Base-by-base conservation (phyloP, 2,797 vertebrate species). In the Diglossa cyanea region DNA sequence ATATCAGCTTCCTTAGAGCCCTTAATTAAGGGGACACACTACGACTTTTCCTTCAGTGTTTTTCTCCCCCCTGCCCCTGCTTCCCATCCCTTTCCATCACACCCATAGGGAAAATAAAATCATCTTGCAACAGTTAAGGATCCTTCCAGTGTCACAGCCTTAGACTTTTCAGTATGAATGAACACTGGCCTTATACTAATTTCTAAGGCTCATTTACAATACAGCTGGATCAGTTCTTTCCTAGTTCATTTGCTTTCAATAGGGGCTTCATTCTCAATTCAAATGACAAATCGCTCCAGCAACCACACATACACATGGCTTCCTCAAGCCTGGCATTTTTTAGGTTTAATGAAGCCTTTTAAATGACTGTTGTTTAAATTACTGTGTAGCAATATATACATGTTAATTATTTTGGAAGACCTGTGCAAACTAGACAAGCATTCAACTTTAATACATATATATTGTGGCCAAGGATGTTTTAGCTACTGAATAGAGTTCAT, bases 171-270 rank as follows among this genome's bases (percentile, higher is more conserved):
- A 66, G 74, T 60, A 57, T 39, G 60, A 96, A 86, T 48, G 47
- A 95, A 93, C 63, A 33, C 79, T 31, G 48, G 55, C 25, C 40
- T 88, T 84, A 80, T 9, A 42, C 14, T 54, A 4, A 62, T 84
- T 96, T 93, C 79, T 76, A 77, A 88, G 60, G 48, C 60, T 63
- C 42, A 71, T 80, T 95, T 84, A 85, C 50, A 91, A 42, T 70
- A 71, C 48, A 86, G 55, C 40, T 90, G 71, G 66, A 88, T 87
- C 74, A 25, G 55, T 67, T 85, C 60, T 89, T 87, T 71, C 71
- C 48, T 54, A 92, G 58, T 65, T 96, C 35, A 80, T 87, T 88
- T 88, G 54, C 62, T 88, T 88, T 84, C 90, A 93, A 65, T 9
- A 84, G 18, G 13, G 23, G 42, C 68, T 89, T 93, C 73, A 63